Percentiles rank a stretch among this genome's conserved stretches.
Evolutionary conservation across 2,888 invertebrate species (phyloP).

Genomic region (Ochlodes sylvanus): DNA sequence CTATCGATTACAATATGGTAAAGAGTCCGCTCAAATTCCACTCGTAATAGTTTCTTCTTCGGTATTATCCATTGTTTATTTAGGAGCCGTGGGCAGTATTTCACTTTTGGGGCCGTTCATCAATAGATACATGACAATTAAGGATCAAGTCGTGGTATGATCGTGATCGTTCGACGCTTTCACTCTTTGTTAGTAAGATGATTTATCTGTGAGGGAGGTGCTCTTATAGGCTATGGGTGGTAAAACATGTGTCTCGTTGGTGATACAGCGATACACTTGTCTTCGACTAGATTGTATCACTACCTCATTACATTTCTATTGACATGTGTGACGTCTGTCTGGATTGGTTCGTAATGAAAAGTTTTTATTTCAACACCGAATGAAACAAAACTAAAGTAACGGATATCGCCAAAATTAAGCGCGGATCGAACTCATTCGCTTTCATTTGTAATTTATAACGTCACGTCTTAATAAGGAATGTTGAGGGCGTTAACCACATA

Average conservation of each 20-base stretch:
- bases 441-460: too few relatives aligned
- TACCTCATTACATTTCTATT: too few relatives aligned
- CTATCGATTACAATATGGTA: constrained; percentile 8
- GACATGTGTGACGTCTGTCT: too few relatives aligned
- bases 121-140: constrained; percentile 52
- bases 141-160: constrained; percentile 50
- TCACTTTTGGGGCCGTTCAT: constrained; percentile 25
- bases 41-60: constrained; percentile 23
- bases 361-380: too few relatives aligned
- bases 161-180: constrained; percentile 72
- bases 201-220: constrained; percentile 2
- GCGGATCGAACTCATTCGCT: too few relatives aligned
- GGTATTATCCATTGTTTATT: constrained; percentile 28
- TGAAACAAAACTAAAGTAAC: too few relatives aligned
- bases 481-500: too few relatives aligned
- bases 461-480: too few relatives aligned
- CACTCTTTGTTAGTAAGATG: constrained; percentile 59
- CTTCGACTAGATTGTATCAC: too few relatives aligned
- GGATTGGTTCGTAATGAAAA: too few relatives aligned
- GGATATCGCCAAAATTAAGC: too few relatives aligned
- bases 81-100: constrained; percentile 28
- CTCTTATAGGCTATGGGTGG: not conserved
- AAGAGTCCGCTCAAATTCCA: constrained; percentile 9
- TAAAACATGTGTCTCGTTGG: constrained; percentile 1
- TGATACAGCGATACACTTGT: not conserved